Conservation (phyloP, 2,113 vertebrate genomes). For the Cryptoleucopteryx plumbea region DNA sequence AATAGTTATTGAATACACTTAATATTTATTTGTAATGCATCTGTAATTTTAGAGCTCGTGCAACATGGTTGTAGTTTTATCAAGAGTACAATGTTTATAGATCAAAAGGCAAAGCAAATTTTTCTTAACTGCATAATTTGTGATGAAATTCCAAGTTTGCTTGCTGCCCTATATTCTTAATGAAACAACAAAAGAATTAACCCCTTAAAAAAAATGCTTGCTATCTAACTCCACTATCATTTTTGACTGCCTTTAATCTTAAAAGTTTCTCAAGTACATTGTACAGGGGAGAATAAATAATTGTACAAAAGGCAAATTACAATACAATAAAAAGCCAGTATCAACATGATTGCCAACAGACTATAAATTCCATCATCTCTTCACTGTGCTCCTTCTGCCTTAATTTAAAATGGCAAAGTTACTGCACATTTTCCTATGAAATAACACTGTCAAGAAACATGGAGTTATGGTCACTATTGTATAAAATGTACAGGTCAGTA, state of each 20-base stretch:
- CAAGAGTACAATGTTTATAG: neutral
- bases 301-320: neutral
- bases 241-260: neutral
- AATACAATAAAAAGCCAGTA: neutral
- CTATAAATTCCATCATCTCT: neutral
- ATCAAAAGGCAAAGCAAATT: neutral
- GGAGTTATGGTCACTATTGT: neutral
- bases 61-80: neutral
- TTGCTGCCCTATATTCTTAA: neutral
- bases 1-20: neutral
- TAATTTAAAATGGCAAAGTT: neutral
- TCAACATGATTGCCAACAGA: neutral
- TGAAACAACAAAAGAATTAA: neutral
- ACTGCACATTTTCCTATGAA: neutral
- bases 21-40: neutral
- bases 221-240: neutral
- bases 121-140: neutral
- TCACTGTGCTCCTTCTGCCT: neutral
- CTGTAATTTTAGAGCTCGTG: neutral
- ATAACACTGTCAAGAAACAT: neutral
- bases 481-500: neutral
- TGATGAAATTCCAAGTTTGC: neutral
- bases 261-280: neutral
- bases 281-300: neutral
- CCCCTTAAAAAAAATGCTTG: neutral